Evolutionary conservation across 2,888 invertebrate genomes (phyloP).

Genomic region (Epinotia nisella): DNA sequence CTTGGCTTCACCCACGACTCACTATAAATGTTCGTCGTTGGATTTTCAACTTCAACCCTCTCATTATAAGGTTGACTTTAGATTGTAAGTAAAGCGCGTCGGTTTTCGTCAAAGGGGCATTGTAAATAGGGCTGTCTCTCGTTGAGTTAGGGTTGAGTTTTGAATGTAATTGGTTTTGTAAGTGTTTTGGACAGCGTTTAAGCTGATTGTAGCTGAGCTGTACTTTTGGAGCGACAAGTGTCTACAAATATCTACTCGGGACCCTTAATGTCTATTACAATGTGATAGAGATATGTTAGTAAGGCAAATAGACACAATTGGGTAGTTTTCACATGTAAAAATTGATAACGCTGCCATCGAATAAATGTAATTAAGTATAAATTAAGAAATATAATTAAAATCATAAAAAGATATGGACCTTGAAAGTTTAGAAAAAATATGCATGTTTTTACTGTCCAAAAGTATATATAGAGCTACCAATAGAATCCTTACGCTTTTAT

Average conservation of each 20-base stretch:
- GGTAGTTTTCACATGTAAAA: too few relatives aligned
- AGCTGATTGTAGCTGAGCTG: conserved; percentile 63
- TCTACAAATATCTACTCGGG: conserved; percentile 16
- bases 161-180: background rate
- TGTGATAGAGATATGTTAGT: conserved; percentile 8
- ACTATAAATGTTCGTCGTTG: background rate
- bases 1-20: background rate
- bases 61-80: background rate
- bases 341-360: too few relatives aligned
- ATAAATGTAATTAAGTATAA: too few relatives aligned
- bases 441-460: too few relatives aligned
- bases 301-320: background rate
- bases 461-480: too few relatives aligned
- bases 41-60: background rate
- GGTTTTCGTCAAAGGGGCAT: background rate
- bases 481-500: too few relatives aligned
- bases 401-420: too few relatives aligned
- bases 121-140: conserved; percentile 15
- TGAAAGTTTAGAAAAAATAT: too few relatives aligned
- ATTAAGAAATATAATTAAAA: too few relatives aligned
- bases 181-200: conserved; percentile 65
- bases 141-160: conserved; percentile 17
- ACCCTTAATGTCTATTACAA: conserved; percentile 10
- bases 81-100: background rate
- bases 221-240: conserved; percentile 24